A percentile compares a stretch with the other conserved stretches of the same genome.
These are phyloP conservation scores for Chionodraco myersi DNA, from an alignment of 2,113 vertebrate genomes.

Conservation along the genomic window DNA sequence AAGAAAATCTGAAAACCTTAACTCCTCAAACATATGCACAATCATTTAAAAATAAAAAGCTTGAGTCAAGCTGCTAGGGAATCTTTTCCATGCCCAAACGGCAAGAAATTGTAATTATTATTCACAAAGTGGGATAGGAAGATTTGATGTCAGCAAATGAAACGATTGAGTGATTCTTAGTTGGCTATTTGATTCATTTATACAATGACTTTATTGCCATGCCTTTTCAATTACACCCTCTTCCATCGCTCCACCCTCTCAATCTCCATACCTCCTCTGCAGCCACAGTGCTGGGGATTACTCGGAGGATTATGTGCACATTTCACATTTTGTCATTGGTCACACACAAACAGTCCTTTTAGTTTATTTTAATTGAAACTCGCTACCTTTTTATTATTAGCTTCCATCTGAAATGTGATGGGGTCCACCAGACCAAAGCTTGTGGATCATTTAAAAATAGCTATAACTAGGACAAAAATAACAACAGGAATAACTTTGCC, in stretches of 20 bases:
- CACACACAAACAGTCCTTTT: neutral
- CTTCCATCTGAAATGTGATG: constrained; percentile 2
- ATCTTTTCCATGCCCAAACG: constrained; percentile 11
- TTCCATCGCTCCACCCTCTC: neutral
- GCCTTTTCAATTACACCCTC: constrained; percentile 41
- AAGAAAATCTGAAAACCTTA: constrained; percentile 18
- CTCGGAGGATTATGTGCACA: neutral
- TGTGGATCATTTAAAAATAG: constrained; percentile 36
- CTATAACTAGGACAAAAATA: constrained; percentile 20
- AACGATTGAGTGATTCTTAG: constrained; percentile 34
- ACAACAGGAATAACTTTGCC: constrained; percentile 11
- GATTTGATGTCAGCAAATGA: constrained; percentile 54
- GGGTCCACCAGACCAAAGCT: constrained; percentile 6
- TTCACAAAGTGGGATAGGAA: constrained; percentile 33
- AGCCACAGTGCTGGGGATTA: neutral
- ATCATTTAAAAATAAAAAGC: constrained; percentile 32
- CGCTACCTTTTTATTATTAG: constrained; percentile 13
- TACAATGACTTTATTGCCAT: constrained; percentile 22
- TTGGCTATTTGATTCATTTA: constrained; percentile 48
- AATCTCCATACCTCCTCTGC: neutral
- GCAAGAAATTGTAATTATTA: constrained; percentile 33
- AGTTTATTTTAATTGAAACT: constrained; percentile 6
- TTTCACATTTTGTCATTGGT: constrained; percentile 10
- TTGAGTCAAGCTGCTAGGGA: constrained; percentile 3
- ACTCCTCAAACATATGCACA: neutral